These are phyloP conservation scores for Coptodon rendalli DNA, from an alignment of 2,113 vertebrate genomes.

Conservation along the genomic window DNA sequence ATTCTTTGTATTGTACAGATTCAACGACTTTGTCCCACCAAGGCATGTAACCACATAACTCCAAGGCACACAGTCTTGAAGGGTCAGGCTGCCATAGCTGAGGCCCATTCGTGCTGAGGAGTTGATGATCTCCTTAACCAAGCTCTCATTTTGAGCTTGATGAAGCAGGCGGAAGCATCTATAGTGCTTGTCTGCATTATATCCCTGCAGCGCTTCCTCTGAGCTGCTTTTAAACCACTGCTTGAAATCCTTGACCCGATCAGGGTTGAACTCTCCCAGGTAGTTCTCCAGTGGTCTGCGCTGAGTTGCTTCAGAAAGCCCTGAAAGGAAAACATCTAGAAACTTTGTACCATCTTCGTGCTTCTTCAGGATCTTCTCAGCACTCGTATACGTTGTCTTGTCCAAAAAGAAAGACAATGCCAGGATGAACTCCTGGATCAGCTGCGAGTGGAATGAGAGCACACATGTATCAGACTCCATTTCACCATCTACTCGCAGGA, in stretches of 20 bases:
- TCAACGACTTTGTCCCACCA: conserved; percentile 37
- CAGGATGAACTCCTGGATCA: conserved; percentile 65
- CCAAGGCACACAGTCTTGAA: conserved; percentile 57
- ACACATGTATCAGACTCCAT: background rate
- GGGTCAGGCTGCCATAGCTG: conserved; percentile 22
- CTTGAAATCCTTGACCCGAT: conserved; percentile 30
- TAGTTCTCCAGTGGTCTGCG: conserved; percentile 34
- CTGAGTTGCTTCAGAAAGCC: conserved; percentile 55
- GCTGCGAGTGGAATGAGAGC: conserved; percentile 60
- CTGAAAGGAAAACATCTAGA: conserved; percentile 60
- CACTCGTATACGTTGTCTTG: background rate
- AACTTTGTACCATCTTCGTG: conserved; percentile 10
- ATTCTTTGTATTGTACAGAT: conserved; percentile 19
- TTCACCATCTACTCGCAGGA: conserved; percentile 20
- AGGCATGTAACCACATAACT: conserved; percentile 48
- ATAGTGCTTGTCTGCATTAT: background rate
- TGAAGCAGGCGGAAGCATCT: conserved; percentile 54
- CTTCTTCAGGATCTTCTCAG: conserved; percentile 20
- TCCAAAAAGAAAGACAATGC: conserved; percentile 62
- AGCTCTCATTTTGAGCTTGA: conserved; percentile 54
- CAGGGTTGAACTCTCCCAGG: conserved; percentile 22
- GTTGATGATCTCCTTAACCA: conserved; percentile 47
- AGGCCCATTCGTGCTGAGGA: background rate
- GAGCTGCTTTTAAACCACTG: conserved; percentile 39
- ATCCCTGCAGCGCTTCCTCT: background rate